These are phyloP conservation scores for Drosophila pseudotalamancana DNA, from an alignment of 2,888 invertebrate species.

Conservation along the genomic window DNA sequence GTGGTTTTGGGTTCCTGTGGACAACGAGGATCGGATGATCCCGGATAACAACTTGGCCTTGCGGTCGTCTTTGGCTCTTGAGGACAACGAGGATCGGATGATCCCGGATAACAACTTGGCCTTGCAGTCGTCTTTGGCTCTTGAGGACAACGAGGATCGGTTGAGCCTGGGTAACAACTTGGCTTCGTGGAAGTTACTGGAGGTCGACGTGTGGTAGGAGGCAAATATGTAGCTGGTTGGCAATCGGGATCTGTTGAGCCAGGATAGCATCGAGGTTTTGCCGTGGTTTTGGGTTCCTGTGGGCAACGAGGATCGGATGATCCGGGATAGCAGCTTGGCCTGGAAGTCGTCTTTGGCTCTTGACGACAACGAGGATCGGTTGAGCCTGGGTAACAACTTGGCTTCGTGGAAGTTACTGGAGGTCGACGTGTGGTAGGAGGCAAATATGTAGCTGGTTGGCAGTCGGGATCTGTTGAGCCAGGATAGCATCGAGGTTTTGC, in stretches of 20 bases:
- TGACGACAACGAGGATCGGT: conserved; percentile 8
- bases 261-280: conserved; percentile 58
- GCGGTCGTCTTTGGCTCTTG: conserved; percentile 4
- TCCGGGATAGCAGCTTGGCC: not conserved
- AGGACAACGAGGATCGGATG: conserved; percentile 13
- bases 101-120: conserved; percentile 8
- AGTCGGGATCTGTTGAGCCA: conserved; percentile 38
- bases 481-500: conserved; percentile 64
- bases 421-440: not conserved
- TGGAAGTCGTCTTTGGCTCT: not conserved
- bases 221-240: conserved; percentile 46
- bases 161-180: conserved; percentile 7
- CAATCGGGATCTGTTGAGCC: conserved; percentile 79
- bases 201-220: conserved; percentile 12
- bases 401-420: not conserved
- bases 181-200: not conserved
- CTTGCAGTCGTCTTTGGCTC: not conserved
- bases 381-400: conserved; percentile 1
- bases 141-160: not conserved
- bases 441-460: not conserved
- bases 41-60: not conserved
- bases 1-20: conserved; percentile 33
- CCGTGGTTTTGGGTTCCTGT: not conserved
- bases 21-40: conserved; percentile 80
- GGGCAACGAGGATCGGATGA: conserved; percentile 6